phyloP scores from a whole-genome alignment of 53 echinoderm and acorn worm species.

The Henricia sp. region DNA sequence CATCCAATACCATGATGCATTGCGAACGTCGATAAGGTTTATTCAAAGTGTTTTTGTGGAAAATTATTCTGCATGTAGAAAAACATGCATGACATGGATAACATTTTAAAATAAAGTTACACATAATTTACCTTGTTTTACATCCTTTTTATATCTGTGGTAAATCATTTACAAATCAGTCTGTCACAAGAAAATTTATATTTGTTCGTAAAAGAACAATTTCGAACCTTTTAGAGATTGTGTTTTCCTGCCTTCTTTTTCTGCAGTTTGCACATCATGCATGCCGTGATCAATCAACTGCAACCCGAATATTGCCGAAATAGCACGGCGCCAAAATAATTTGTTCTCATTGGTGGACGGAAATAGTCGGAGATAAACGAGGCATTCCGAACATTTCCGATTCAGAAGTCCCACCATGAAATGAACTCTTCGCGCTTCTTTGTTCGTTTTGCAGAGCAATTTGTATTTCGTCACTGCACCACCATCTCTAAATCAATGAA shows the following conservation, averaged over 20 bases:
- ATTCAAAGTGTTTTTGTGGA: no score
- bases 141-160: no score
- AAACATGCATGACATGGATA: no score
- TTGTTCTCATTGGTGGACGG: slow-evolving; percentile 70
- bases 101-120: no score
- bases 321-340: slow-evolving; percentile 69
- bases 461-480: not conserved
- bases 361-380: slow-evolving; percentile 53
- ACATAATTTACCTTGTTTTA: no score
- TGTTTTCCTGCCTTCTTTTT: slow-evolving; percentile 22
- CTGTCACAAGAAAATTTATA: no score
- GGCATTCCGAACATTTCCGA: slow-evolving; percentile 52
- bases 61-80: no score
- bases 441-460: slow-evolving; percentile 40
- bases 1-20: no score
- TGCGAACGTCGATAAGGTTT: no score
- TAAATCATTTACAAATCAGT: not conserved
- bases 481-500: not conserved
- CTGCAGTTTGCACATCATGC: slow-evolving; percentile 10
- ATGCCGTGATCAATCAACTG: slow-evolving; percentile 56
- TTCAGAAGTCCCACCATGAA: slow-evolving; percentile 9
- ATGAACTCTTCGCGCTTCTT: slow-evolving; percentile 15
- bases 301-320: slow-evolving; percentile 63
- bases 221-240: slow-evolving; percentile 58
- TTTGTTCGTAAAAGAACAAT: slow-evolving; percentile 7